Conservation (phyloP, 1,140 invertebrate genomes). For the Drosophila suzukii region DNA sequence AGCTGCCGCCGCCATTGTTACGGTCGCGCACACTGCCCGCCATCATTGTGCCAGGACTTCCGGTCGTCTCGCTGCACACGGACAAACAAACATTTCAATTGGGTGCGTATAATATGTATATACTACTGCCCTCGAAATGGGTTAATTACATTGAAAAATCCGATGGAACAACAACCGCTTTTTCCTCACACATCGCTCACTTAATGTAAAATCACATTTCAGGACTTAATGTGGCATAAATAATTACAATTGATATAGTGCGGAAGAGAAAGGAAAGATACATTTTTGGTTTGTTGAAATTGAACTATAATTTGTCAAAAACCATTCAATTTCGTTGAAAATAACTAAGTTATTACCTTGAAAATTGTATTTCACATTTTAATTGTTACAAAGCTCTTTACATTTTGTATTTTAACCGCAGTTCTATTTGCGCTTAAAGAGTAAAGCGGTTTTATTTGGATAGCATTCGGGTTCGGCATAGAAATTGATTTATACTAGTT, state of each 20-base stretch:
- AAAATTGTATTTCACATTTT: no score
- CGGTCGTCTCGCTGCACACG: slow-evolving; percentile 92
- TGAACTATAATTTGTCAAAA: no score
- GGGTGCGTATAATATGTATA: slow-evolving; percentile 65
- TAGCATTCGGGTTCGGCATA: not conserved
- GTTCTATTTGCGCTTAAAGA: no score
- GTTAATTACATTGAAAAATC: slow-evolving; percentile 10
- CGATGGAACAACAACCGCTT: not conserved
- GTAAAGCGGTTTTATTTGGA: slow-evolving; percentile 5
- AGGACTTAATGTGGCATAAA: slow-evolving; percentile 5
- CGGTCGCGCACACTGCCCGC: slow-evolving; percentile 94
- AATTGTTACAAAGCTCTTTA: no score
- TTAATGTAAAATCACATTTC: slow-evolving; percentile 1
- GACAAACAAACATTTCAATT: slow-evolving; percentile 86
- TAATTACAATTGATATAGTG: not conserved
- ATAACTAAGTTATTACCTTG: no score
- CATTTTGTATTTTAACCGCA: no score
- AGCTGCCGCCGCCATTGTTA: slow-evolving; percentile 89
- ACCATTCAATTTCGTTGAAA: no score
- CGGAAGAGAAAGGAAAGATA: no score
- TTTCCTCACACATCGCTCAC: not conserved
- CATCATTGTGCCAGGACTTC: slow-evolving; percentile 94
- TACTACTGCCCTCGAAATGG: not conserved
- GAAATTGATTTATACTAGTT: slow-evolving; percentile 16
- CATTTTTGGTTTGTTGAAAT: no score